Percentiles rank a stretch among this genome's conserved stretches.
phyloP scores from a whole-genome alignment of 1,140 invertebrate species.

The Phortica variegata region DNA sequence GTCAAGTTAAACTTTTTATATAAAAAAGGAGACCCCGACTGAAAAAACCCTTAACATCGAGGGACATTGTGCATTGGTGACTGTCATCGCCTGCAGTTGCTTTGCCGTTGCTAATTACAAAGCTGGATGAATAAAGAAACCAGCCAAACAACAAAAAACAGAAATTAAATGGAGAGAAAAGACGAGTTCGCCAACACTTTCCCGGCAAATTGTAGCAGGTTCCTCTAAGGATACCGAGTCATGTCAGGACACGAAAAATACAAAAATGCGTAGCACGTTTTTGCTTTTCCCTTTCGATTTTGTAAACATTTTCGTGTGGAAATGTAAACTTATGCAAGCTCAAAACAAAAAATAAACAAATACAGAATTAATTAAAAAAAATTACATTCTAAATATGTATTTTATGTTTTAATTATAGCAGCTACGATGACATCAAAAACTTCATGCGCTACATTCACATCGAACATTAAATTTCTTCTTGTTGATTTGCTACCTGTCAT shows the following conservation, averaged over 20 bases:
- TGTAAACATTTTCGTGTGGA: neutral
- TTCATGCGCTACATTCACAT: too few relatives aligned
- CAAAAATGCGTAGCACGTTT: slow-evolving; percentile 38
- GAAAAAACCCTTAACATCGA: slow-evolving; percentile 2
- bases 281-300: neutral
- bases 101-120: slow-evolving; percentile 41
- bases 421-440: too few relatives aligned
- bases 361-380: slow-evolving; percentile 48
- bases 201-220: slow-evolving; percentile 12
- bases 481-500: too few relatives aligned
- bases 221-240: slow-evolving; percentile 11
- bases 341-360: slow-evolving; percentile 12
- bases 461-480: too few relatives aligned
- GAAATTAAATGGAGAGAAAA: slow-evolving; percentile 20
- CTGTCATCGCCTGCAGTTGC: neutral
- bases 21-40: too few relatives aligned
- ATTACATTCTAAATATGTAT: slow-evolving; percentile 34
- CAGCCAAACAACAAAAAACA: slow-evolving; percentile 16
- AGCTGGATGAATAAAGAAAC: slow-evolving; percentile 31
- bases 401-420: slow-evolving; percentile 34
- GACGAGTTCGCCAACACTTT: neutral
- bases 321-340: slow-evolving; percentile 2
- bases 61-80: slow-evolving; percentile 30
- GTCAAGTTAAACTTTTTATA: slow-evolving; percentile 51
- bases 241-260: slow-evolving; percentile 40